Conservation (phyloP, 2,888 invertebrate genomes). For the Mayetiola destructor region DNA sequence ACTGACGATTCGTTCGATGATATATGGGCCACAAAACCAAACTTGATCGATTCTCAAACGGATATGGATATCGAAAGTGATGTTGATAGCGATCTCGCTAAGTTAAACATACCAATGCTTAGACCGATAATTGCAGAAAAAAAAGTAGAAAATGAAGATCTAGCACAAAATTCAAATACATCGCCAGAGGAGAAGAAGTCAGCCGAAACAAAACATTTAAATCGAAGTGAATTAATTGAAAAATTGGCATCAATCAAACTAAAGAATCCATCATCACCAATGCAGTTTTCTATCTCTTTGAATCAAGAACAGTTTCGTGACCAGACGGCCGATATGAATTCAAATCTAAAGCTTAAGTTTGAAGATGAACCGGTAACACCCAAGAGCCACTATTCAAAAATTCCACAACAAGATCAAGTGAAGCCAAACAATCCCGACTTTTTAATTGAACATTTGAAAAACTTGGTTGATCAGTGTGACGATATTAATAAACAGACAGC, state of each 20-base stretch:
- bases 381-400: not conserved
- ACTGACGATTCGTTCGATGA: constrained; percentile 2
- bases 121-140: not conserved
- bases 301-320: not conserved
- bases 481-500: not conserved
- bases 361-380: not conserved
- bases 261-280: not conserved
- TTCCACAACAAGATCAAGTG: not conserved
- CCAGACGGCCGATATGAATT: not conserved
- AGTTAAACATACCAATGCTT: constrained; percentile 5
- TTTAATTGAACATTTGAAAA: constrained; percentile 1
- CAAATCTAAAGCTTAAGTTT: too few species aligned
- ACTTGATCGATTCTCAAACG: constrained; percentile 1
- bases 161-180: not conserved
- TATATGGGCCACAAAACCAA: constrained; percentile 4
- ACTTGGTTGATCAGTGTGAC: not conserved
- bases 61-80: constrained; percentile 1
- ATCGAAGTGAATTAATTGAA: not conserved
- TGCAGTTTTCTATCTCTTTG: not conserved
- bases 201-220: not conserved
- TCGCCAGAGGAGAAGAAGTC: not conserved
- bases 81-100: not conserved
- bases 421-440: not conserved
- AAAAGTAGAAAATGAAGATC: not conserved
- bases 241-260: not conserved